A percentile compares a stretch with the other conserved stretches of the same genome.
Evolutionary conservation across 1,140 invertebrate genomes (phyloP).

Genomic region (Platyscapa corneri): DNA sequence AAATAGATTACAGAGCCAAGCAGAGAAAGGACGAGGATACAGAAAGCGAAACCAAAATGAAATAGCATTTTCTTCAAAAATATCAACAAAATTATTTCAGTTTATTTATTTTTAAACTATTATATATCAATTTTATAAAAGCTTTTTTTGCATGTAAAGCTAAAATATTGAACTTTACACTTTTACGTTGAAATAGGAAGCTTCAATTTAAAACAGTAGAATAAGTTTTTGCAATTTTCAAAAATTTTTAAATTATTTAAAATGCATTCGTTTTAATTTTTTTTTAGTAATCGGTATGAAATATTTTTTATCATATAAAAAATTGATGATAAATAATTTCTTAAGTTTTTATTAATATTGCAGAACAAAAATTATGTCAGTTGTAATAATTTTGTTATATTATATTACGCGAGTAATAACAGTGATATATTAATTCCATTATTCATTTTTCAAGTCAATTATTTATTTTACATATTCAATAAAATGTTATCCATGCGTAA

Average conservation of each 20-base stretch:
- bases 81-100: background rate
- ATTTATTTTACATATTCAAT: background rate
- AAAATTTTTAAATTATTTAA: too few relatives aligned
- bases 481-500: background rate
- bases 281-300: too few relatives aligned
- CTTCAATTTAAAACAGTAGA: too few relatives aligned
- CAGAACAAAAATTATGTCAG: background rate
- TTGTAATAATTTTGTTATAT: background rate
- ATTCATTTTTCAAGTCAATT: background rate
- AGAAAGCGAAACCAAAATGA: background rate
- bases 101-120: background rate
- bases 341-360: background rate
- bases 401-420: background rate
- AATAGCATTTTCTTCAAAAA: background rate
- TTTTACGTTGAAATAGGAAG: too few relatives aligned
- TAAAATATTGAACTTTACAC: too few relatives aligned
- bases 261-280: too few relatives aligned
- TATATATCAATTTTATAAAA: too few relatives aligned
- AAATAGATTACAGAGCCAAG: slow-evolving; percentile 4
- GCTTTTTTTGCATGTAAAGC: too few relatives aligned
- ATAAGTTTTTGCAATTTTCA: too few relatives aligned
- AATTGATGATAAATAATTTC: too few relatives aligned
- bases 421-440: background rate
- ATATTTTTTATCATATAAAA: too few relatives aligned
- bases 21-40: background rate